These are phyloP conservation scores for Axis porcinus DNA, from an alignment of 2,113 vertebrate species.

Conservation along the genomic window DNA sequence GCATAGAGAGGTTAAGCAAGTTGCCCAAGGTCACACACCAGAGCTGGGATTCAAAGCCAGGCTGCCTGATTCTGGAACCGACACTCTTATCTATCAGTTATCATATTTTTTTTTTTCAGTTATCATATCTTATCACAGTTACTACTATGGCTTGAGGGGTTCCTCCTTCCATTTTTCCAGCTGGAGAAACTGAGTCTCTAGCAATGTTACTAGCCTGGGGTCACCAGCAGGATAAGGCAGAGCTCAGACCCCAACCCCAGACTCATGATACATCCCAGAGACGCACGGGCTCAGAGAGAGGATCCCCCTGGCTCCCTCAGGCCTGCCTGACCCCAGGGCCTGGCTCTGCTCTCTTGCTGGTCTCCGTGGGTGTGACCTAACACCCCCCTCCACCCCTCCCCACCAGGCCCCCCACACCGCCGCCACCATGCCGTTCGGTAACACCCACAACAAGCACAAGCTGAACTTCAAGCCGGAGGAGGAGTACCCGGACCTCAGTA, in stretches of 20 bases:
- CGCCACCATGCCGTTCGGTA: constrained; percentile 88
- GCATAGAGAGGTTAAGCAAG: background rate
- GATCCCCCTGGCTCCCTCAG: background rate
- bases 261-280: background rate
- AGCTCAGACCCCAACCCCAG: background rate
- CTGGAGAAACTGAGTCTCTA: background rate
- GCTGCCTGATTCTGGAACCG: background rate
- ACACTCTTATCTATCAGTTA: background rate
- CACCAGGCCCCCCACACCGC: constrained; percentile 56
- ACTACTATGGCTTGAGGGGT: too few species aligned
- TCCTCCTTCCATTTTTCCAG: background rate
- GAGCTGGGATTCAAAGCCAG: background rate
- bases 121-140: background rate
- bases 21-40: background rate
- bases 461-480: constrained; percentile 87
- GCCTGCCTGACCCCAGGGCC: background rate
- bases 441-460: constrained; percentile 92
- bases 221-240: background rate
- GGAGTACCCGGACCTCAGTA: constrained; percentile 89
- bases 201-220: background rate
- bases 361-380: fast-evolving
- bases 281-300: background rate
- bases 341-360: background rate
- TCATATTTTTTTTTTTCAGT: background rate
- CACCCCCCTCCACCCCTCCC: fast-evolving